A percentile compares a stretch with the other conserved stretches of the same genome.
These are phyloP conservation scores for Tetragnatha versicolor DNA, from an alignment of 1,140 invertebrate species.

Conservation along the genomic window DNA sequence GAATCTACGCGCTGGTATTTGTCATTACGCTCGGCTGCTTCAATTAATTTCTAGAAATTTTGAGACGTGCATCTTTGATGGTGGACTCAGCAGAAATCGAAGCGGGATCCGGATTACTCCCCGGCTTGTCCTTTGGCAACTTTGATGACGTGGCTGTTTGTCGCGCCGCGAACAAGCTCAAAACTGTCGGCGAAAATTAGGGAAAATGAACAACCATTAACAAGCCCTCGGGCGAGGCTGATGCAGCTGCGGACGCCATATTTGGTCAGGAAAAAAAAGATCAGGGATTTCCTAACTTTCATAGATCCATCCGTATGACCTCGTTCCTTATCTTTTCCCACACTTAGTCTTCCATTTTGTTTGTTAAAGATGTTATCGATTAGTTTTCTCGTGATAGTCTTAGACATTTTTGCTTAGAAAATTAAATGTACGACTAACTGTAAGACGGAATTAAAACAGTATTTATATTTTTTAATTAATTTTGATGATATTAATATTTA, in stretches of 20 bases:
- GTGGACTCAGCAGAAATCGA: constrained; percentile 46
- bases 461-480: no score
- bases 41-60: constrained; percentile 42
- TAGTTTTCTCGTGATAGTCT: no score
- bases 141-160: constrained; percentile 44
- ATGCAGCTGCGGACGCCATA: not conserved
- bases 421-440: no score
- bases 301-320: no score
- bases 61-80: constrained; percentile 12
- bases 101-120: constrained; percentile 27
- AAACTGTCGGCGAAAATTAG: constrained; percentile 24
- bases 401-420: no score
- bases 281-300: no score
- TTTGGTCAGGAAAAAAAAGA: not conserved
- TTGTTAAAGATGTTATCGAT: no score
- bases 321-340: no score
- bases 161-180: not conserved
- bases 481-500: no score
- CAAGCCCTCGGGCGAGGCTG: constrained; percentile 12
- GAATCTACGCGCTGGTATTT: constrained; percentile 20
- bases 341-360: no score
- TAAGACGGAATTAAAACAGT: no score
- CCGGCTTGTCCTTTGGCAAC: constrained; percentile 7
- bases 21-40: constrained; percentile 32
- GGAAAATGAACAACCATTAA: constrained; percentile 30